These are phyloP conservation scores for Tinea pellionella DNA, from an alignment of 2,888 invertebrate species.

Conservation along the genomic window DNA sequence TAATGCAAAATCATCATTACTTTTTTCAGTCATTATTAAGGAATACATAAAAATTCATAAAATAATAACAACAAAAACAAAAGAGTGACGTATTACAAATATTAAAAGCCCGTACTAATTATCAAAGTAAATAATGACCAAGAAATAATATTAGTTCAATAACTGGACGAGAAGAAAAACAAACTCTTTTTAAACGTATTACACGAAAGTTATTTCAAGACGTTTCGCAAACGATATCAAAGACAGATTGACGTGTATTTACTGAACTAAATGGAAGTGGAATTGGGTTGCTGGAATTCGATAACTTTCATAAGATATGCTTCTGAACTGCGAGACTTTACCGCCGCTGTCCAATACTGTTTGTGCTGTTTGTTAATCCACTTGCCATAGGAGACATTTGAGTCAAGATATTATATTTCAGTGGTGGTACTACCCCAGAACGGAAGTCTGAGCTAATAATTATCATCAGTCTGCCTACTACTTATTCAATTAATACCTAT, in stretches of 20 bases:
- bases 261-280: conserved; percentile 19
- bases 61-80: no score
- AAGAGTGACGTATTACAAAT: no score
- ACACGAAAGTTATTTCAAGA: conserved; percentile 4
- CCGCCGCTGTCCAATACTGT: background rate
- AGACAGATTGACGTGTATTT: conserved; percentile 28
- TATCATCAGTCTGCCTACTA: no score
- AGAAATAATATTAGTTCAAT: background rate
- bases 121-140: background rate
- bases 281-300: conserved; percentile 18
- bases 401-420: no score
- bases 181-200: background rate
- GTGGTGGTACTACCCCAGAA: no score
- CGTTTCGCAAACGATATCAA: conserved; percentile 7
- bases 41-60: no score
- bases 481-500: no score
- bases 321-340: conserved; percentile 19
- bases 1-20: no score
- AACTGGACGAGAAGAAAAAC: background rate
- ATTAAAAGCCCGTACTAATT: no score
- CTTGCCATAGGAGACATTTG: no score
- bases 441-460: no score
- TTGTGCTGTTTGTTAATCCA: background rate
- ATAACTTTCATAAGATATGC: conserved; percentile 19
- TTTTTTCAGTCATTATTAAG: no score